phyloP scores from a whole-genome alignment of 2,113 vertebrate genomes.

The Sinocyclocheilus grahami region DNA sequence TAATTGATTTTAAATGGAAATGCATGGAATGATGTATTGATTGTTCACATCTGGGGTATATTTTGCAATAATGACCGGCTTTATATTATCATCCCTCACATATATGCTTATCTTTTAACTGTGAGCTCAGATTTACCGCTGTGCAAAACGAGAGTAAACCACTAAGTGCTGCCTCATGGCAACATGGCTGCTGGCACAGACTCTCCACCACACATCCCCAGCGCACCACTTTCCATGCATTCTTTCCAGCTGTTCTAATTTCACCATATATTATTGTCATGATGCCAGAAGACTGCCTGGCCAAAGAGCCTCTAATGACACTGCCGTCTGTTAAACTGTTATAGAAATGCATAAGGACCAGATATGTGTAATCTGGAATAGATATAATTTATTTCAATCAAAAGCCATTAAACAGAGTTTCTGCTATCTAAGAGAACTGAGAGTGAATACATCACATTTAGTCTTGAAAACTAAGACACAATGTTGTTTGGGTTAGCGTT shows the following conservation, averaged over 20 bases:
- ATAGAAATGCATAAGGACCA: background rate
- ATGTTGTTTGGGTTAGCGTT: background rate
- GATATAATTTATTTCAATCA: background rate
- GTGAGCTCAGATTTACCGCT: background rate
- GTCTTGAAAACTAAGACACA: background rate
- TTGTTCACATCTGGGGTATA: background rate
- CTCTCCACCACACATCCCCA: slow-evolving; percentile 26
- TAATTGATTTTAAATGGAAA: too few relatives aligned
- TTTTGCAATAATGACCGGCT: background rate
- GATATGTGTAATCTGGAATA: background rate
- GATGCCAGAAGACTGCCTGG: slow-evolving; percentile 51
- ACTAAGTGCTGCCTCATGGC: background rate
- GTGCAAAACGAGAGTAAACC: background rate
- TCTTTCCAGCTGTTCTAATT: slow-evolving; percentile 56
- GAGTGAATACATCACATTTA: background rate
- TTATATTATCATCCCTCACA: background rate
- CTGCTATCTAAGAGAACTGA: background rate
- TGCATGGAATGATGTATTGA: background rate
- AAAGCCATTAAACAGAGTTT: background rate
- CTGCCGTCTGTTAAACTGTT: slow-evolving; percentile 35
- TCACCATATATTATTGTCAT: slow-evolving; percentile 52
- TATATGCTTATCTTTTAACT: background rate
- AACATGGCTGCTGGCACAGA: slow-evolving; percentile 18
- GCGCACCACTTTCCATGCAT: slow-evolving; percentile 43
- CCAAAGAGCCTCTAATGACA: slow-evolving; percentile 47